phyloP scores from a whole-genome alignment of 2,888 invertebrate species.

The Agrochola lota region DNA sequence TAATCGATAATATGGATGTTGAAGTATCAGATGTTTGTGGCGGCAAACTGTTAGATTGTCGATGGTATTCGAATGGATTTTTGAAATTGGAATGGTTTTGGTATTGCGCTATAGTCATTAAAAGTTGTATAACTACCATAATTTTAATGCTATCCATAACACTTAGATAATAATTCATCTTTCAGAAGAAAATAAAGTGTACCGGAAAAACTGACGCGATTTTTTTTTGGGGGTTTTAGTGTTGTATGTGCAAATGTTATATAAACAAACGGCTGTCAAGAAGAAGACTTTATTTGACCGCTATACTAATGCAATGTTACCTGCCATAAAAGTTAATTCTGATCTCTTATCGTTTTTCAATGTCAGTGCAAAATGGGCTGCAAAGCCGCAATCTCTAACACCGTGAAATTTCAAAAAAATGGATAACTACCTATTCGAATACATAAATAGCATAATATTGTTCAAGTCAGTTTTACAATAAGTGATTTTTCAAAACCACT shows the following conservation, averaged over 20 bases:
- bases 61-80: conserved; percentile 4
- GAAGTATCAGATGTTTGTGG: conserved; percentile 16
- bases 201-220: not conserved
- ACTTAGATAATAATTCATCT: not conserved
- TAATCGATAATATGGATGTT: conserved; percentile 46
- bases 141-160: not conserved
- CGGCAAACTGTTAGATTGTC: conserved; percentile 4
- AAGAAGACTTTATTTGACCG: not conserved
- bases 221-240: not conserved
- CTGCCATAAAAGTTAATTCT: conserved; percentile 31
- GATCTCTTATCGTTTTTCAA: conserved; percentile 18
- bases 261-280: not conserved
- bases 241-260: not conserved
- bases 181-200: not conserved
- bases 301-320: not conserved
- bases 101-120: not conserved
- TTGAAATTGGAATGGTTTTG: conserved; percentile 14
- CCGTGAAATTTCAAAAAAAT: not conserved
- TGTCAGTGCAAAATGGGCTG: not conserved
- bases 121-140: not conserved
- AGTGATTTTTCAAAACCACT: not conserved
- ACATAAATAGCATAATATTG: not conserved
- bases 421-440: not conserved
- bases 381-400: not conserved
- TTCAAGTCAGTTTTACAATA: not conserved